Percentiles rank a stretch among this genome's conserved stretches.
Conservation (phyloP, 2,888 invertebrate species). For the Sarcophaga variegata region DNA sequence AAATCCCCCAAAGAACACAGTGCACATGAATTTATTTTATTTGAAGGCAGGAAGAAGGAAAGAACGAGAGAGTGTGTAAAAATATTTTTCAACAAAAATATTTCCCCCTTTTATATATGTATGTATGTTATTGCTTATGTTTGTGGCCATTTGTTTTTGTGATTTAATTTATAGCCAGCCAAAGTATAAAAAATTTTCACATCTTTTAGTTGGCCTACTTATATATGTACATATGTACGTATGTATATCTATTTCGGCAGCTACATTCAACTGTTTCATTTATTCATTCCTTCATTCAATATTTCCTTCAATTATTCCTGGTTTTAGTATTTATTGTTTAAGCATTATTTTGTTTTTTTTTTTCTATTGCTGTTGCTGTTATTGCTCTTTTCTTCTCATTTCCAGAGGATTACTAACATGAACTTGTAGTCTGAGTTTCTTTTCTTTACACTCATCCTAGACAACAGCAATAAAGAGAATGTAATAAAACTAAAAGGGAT, state of each 20-base stretch:
- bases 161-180: neutral
- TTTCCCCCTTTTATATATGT: too few species aligned
- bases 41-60: too few species aligned
- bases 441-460: neutral
- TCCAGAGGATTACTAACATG: neutral
- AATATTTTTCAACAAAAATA: too few species aligned
- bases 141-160: neutral
- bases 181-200: neutral
- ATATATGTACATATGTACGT: too few species aligned
- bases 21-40: neutral
- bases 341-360: neutral
- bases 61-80: too few species aligned
- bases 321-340: constrained; percentile 3
- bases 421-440: neutral
- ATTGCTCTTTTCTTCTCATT: too few species aligned
- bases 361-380: neutral
- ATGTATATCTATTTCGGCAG: too few species aligned
- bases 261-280: too few species aligned
- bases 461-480: neutral
- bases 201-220: neutral
- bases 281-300: constrained; percentile 6
- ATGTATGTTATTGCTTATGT: neutral
- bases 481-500: neutral
- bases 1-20: neutral
- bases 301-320: neutral